Evolutionary conservation across 1,140 invertebrate genomes (phyloP), one percentile per base, ranked within the genome.

Genomic region (Papilio xuthus): DNA sequence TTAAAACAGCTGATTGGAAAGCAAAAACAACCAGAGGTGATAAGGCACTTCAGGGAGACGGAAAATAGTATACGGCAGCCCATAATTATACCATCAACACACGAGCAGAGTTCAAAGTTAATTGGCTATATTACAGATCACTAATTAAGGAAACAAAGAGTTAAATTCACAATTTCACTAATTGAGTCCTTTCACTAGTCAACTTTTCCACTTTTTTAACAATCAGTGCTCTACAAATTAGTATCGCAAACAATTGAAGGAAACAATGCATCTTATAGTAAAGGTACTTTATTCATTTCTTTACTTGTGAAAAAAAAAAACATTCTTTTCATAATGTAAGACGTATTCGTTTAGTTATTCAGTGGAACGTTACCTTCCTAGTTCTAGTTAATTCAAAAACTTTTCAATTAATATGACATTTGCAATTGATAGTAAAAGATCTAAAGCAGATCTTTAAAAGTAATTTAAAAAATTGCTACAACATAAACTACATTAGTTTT

Each of bases 91-190:
- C 60, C 28, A 12, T 18, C 10, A 63, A 10, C 4, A 67, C 18
- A 67, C 4, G 13, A 67, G 26, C 23, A 32, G 26, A 67, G 60
- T 28, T 67, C 60, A 67, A 67, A 67, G 60, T 12, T 12, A 67
- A 32, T 67, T 7, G 60, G 26, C 23, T 67, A 32, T 28, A 67
- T 67, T 67, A 67, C 18, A 67, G 26, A 67, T 67, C 26, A 18
- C 60, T 67, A 67, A 67, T 67, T 67, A 67, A 13, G 10, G 23
- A 60, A 60, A 60, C 23, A 23, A 60, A 6, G 56, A 60, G 26
- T 67, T 67, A 67, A 67, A 67, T 67, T 67, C 26, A 67, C 60
- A 63, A 63, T 28, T 28, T 63, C 60, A 18, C 26, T 67, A 67
- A 67, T 67, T 67, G 60, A 28, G 23, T 28, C 60, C 60, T 67